Base-by-base conservation (phyloP, 2,113 vertebrate species). In the Trichechus manatus region DNA sequence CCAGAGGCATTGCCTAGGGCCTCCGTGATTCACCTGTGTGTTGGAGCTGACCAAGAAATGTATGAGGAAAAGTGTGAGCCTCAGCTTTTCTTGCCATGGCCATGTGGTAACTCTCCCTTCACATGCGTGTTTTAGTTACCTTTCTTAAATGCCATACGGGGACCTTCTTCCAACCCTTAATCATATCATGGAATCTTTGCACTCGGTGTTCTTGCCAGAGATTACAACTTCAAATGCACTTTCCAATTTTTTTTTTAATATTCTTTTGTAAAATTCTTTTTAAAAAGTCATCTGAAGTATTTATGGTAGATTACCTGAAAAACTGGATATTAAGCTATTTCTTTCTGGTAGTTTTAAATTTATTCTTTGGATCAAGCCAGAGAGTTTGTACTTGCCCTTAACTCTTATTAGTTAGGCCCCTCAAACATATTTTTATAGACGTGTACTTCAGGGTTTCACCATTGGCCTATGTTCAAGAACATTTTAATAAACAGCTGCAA, bases 271-370 rank as follows among this genome's bases (percentile, higher is more conserved):
- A 61, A 22, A 61, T 11, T 68, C 33, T n/a, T 68, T 87, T 88
- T 87, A 19, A n/a, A 33, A 66, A 68, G 63, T 86, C n/a, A 20
- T 39, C 44, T 31, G 56, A 94, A 25, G 27, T 39, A 47, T 93
- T 82, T 86, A 70, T 88, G 42, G 39, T 20, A 8, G 25, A 77
- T 61, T 90, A 86, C 17, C n/a, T 50, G n/a, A 81, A 89, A 86
- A 80, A 47, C 8, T 39, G 31, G 25, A 91, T 74, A 14, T 42
- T 91, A 83, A 74, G 3, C n/a, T 83, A 29, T 77, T 10, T 78
- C 92, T 84, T 88, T 95, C 33, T 36, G 22, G 78, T 82, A 42
- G 10, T 94, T 70, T 95, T 64, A 59, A 74, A 59, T 84, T 19
- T 56, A 81, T 89, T 23, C 23, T 47, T 81, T 72, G 86, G 25